Evolutionary conservation across 2,113 vertebrate species (phyloP).

Genomic region (Platycercus adscitus): DNA sequence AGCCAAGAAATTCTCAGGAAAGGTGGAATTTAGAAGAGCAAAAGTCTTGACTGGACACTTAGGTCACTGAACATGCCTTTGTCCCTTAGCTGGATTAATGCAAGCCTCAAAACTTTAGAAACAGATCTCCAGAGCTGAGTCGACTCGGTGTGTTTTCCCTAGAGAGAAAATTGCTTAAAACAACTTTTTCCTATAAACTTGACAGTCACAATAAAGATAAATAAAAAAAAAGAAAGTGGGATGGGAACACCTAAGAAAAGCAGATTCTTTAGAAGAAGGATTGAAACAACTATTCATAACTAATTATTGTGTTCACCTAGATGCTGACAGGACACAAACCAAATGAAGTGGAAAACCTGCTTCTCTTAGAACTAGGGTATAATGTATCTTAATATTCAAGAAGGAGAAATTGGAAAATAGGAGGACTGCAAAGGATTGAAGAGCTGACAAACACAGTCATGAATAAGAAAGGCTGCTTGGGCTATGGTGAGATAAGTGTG

Average conservation of each 20-base stretch:
- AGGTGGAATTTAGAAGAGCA: not conserved
- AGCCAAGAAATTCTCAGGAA: not conserved
- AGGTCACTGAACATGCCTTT: not conserved
- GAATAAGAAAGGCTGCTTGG: not conserved
- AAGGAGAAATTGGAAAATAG: slow-evolving; percentile 6
- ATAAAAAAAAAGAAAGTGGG: not conserved
- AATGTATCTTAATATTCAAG: slow-evolving; percentile 52
- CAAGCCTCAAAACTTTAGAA: slow-evolving; percentile 14
- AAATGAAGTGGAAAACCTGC: slow-evolving; percentile 58
- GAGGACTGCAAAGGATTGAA: not conserved
- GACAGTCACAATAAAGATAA: not conserved
- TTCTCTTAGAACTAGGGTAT: slow-evolving; percentile 27
- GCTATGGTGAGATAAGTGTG: not conserved
- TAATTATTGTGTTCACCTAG: slow-evolving; percentile 53
- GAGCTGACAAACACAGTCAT: not conserved
- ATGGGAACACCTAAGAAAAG: not conserved
- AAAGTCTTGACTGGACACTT: not conserved
- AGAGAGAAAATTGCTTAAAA: not conserved
- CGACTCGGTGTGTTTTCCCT: not conserved
- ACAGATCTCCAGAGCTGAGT: not conserved
- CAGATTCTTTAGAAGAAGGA: not conserved
- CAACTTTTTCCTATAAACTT: not conserved
- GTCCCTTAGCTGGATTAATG: not conserved
- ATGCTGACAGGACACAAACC: slow-evolving; percentile 51
- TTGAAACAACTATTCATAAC: slow-evolving; percentile 42